phyloP scores from a whole-genome alignment of 1,140 invertebrate genomes.

The Eupeodes corollae region DNA sequence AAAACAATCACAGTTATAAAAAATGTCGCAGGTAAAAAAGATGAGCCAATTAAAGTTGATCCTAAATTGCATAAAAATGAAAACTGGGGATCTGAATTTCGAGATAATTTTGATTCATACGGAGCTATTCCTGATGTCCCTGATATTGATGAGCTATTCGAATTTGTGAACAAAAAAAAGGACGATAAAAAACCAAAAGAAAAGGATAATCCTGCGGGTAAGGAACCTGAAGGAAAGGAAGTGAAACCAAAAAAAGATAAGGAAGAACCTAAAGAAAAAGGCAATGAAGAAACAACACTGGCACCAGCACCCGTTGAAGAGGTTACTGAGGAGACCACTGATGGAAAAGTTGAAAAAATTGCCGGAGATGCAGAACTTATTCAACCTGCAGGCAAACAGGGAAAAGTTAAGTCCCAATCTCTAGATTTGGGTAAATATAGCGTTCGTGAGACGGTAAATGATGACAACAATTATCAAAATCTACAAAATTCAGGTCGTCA shows the following conservation, averaged over 20 bases:
- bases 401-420: slow-evolving; percentile 3
- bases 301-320: too few species aligned
- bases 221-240: neutral
- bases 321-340: neutral
- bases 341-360: slow-evolving; percentile 20
- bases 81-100: slow-evolving; percentile 29
- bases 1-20: slow-evolving; percentile 36
- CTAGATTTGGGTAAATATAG: neutral
- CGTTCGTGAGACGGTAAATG: slow-evolving; percentile 17
- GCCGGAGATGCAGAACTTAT: slow-evolving; percentile 31
- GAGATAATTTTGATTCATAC: slow-evolving; percentile 31
- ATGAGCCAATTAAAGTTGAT: slow-evolving; percentile 21
- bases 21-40: slow-evolving; percentile 14
- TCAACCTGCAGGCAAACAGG: slow-evolving; percentile 7
- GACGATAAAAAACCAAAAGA: neutral
- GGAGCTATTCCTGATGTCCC: slow-evolving; percentile 30
- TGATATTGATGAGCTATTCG: slow-evolving; percentile 33
- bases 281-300: neutral
- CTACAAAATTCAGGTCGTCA: slow-evolving; percentile 25
- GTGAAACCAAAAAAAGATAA: neutral
- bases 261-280: neutral
- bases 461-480: slow-evolving; percentile 30
- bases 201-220: too few species aligned
- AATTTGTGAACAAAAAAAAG: slow-evolving; percentile 29
- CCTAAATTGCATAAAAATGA: slow-evolving; percentile 26